Base-by-base conservation (phyloP, 2,113 vertebrate species). In the Chlorodrepanis virens region DNA sequence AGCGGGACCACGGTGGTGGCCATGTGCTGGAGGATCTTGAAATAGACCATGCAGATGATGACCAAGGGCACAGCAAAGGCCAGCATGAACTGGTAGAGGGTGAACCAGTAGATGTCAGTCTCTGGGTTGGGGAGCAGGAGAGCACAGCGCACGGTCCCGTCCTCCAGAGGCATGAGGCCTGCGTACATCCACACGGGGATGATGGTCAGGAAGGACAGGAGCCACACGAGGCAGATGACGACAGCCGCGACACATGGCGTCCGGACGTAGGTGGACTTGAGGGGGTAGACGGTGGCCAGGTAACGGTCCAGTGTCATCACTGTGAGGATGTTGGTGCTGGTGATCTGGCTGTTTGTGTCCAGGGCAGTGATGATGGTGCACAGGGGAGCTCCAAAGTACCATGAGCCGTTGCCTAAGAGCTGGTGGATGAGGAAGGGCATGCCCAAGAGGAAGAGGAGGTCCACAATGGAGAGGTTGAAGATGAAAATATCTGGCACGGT, bases 381-480 rank as follows among this genome's bases (percentile, higher is more conserved):
- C 69, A 99, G 96, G 3, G 97, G 45, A 8, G 98, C 98, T 22
- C 98, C 98, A 27, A 99, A 99, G 85, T 98, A 98, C 98, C 98
- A 99, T 0, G 98, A 98, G 25, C 98, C 98, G 0, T 99, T 98
- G 47, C 98, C 98, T 45, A 99, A 93, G 95, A 99, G 97, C 96
- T 99, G 98, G 85, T 99, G 98, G 97, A 99, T 98, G 52, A 99
- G 98, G 80, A 99, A 99, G 4, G 98, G 98, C 98, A 99, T 99
- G 40, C 98, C 98, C 9, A 99, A 90, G 44, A 99, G 98, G 87
- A 99, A 98, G 19, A 99, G 97, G 53, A 99, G 98, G 72, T 99
- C 98, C 45, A 98, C 98, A 3, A 99, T 96, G 33, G 98, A 98
- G 84, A 99, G 95, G 63, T 98, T 99, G 94, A 99, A 97, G 92